Base-by-base conservation (phyloP, 35 echinoderm and acorn worm species). In the Holothuria glaberrima region DNA sequence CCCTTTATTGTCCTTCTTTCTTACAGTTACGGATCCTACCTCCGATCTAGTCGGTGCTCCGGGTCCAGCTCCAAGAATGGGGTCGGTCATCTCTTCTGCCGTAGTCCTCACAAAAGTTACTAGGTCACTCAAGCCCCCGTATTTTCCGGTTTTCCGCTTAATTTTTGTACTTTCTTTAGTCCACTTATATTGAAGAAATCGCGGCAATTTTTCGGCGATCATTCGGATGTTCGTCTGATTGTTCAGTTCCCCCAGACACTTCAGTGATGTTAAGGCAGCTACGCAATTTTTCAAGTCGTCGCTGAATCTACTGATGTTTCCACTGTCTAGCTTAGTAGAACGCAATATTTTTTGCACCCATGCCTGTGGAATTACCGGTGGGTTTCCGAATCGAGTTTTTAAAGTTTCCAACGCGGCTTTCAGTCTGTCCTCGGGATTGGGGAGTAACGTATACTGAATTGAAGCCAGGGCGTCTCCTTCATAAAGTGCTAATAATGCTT, bases 211-310 rank as follows among this genome's bases (percentile, higher is more conserved):
- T 46, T 38, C 84, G 4, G 63, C 30, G 4, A 87, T 87, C 26
- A 45, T 31, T 31, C 41, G 0, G 3, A 87, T 45, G 24, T 30
- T 68, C 0, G 35, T 30, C 48, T 87, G 84, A 28, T 87, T 87
- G 64, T 68, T 58, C 30, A 87, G 4, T 68, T 87, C 84, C 3
- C 6, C 41, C 18, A 87, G 59, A 18, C 60, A 12, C 19, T 87
- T 44, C 22, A 87, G 61, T 17, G 50, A 65, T 5, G 20, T 31
- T 28, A 87, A 69, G 6, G 84, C 84, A 32, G 30, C 62, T 32
- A 30, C 30, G 63, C 38, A 87, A 69, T 87, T 65, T 24, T 87
- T 36, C 27, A 87, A 13, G 24, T 87, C 48, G 30, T 87, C 84
- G 0, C 58, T 17, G 24, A 87, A 87, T 50, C 34, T n/a, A 4